Percentiles rank a stretch among this genome's conserved stretches.
phyloP scores from a whole-genome alignment of 37 sponge, comb jelly and placozoan species.

The Cliona cf. orientalis region DNA sequence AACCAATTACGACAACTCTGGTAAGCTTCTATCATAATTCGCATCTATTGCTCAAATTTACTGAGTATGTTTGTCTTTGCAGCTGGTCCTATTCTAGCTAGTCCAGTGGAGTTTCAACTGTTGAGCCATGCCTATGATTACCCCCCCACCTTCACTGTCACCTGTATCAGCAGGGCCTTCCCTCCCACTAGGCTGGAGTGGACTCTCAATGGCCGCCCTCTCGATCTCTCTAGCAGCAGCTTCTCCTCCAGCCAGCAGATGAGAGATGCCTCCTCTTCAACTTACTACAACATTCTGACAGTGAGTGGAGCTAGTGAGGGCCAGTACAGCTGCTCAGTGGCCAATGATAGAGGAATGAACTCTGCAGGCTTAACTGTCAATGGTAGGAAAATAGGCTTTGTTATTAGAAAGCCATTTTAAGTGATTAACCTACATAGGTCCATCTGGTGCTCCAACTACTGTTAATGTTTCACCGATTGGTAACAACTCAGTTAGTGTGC shows the following conservation, averaged over 20 bases:
- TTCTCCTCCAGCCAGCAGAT: background rate
- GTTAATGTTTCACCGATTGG: conserved; percentile 13
- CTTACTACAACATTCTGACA: conserved; percentile 27
- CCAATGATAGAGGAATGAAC: conserved; percentile 10
- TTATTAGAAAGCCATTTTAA: background rate
- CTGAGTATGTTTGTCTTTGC: background rate
- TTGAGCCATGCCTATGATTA: conserved; percentile 2
- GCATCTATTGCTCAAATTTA: background rate
- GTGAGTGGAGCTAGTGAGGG: conserved; percentile 26
- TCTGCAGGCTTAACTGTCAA: background rate
- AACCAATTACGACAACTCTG: no score
- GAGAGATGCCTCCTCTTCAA: background rate
- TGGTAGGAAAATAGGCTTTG: conserved; percentile 6
- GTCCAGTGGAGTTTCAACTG: conserved; percentile 36
- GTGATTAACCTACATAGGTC: background rate
- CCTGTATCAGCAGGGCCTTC: conserved; percentile 32
- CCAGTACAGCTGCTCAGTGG: conserved; percentile 20
- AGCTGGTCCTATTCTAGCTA: conserved; percentile 37
- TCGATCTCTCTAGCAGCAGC: background rate
- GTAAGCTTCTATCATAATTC: no score
- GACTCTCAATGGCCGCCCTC: conserved; percentile 29
- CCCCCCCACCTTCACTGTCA: conserved; percentile 43
- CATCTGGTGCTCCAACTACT: conserved; percentile 13
- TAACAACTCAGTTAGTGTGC: conserved; percentile 9
- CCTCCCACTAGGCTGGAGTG: conserved; percentile 53